Evolutionary conservation across 1,140 invertebrate genomes (phyloP).

Genomic region (Meloidogyne hapla): DNA sequence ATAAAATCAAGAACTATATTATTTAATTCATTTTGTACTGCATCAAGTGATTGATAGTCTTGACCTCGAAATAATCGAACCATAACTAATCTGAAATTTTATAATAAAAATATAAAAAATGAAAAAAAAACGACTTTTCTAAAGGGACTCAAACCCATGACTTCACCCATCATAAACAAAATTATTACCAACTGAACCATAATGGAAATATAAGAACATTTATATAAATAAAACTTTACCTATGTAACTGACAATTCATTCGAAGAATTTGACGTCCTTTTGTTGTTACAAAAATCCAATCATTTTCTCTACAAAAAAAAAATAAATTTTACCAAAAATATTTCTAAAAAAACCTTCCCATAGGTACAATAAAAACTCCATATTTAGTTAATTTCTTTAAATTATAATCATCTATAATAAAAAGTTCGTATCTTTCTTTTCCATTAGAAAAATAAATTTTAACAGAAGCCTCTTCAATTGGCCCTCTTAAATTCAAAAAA

Average conservation of each 20-base stretch:
- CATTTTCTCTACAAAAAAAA: slow-evolving; percentile 40
- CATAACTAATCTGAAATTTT: neutral
- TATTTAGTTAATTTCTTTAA: slow-evolving; percentile 43
- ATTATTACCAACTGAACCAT: too few relatives aligned
- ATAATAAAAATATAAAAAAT: neutral
- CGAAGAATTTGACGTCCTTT: slow-evolving; percentile 52
- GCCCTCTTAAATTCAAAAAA: slow-evolving; percentile 37
- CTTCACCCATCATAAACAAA: too few relatives aligned
- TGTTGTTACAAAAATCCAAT: slow-evolving; percentile 55
- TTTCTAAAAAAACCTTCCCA: slow-evolving; percentile 41
- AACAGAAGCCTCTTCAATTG: slow-evolving; percentile 45
- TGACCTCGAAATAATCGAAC: slow-evolving; percentile 40
- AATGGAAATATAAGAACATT: too few relatives aligned
- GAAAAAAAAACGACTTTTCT: slow-evolving; percentile 1
- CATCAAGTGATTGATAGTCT: slow-evolving; percentile 33
- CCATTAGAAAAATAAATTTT: slow-evolving; percentile 31
- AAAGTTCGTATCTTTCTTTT: slow-evolving; percentile 46
- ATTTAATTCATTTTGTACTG: slow-evolving; percentile 43
- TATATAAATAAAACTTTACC: slow-evolving; percentile 37
- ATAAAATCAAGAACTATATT: slow-evolving; percentile 40
- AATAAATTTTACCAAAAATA: slow-evolving; percentile 13
- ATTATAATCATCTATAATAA: slow-evolving; percentile 43
- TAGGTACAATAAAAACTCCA: slow-evolving; percentile 51
- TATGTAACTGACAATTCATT: slow-evolving; percentile 45
- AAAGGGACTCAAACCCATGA: neutral